These are phyloP conservation scores for Oncorhynchus clarkii DNA, from an alignment of 2,113 vertebrate genomes.

Conservation along the genomic window DNA sequence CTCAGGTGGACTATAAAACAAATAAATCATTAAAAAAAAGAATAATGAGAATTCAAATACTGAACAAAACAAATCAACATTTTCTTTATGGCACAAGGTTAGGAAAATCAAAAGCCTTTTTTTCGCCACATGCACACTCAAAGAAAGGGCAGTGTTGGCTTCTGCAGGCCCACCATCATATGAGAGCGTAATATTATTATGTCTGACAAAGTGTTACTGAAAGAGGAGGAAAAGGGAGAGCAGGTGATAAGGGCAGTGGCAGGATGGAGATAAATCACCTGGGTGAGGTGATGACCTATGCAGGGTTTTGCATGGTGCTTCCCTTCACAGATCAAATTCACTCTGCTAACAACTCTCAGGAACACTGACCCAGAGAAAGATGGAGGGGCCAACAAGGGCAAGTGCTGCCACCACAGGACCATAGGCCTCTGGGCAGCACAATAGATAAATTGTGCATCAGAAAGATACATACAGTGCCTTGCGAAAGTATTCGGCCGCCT, in stretches of 20 bases:
- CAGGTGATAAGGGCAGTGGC: conserved; percentile 36
- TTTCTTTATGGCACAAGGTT: not conserved
- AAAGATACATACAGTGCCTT: too few relatives aligned
- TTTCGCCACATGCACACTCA: not conserved
- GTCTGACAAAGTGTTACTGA: conserved; percentile 49
- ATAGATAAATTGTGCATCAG: conserved; percentile 63
- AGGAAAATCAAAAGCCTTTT: not conserved
- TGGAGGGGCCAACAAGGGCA: conserved; percentile 25
- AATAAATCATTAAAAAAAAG: too few relatives aligned
- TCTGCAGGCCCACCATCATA: not conserved
- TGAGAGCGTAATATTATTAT: conserved; percentile 7
- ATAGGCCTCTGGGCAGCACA: conserved; percentile 49
- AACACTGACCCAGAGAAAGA: conserved; percentile 36
- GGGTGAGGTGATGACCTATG: conserved; percentile 33
- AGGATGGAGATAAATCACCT: conserved; percentile 21
- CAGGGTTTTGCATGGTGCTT: not conserved
- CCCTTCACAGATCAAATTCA: not conserved
- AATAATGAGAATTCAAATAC: too few relatives aligned
- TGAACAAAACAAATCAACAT: not conserved
- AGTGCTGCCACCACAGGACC: conserved; percentile 29
- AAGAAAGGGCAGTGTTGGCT: not conserved
- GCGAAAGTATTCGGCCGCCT: too few relatives aligned
- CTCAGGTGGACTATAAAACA: too few relatives aligned
- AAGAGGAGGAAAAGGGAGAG: conserved; percentile 34
- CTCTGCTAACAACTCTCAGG: conserved; percentile 33